These are phyloP conservation scores for Acrobasis consociella DNA, from an alignment of 2,888 invertebrate species.

Conservation along the genomic window DNA sequence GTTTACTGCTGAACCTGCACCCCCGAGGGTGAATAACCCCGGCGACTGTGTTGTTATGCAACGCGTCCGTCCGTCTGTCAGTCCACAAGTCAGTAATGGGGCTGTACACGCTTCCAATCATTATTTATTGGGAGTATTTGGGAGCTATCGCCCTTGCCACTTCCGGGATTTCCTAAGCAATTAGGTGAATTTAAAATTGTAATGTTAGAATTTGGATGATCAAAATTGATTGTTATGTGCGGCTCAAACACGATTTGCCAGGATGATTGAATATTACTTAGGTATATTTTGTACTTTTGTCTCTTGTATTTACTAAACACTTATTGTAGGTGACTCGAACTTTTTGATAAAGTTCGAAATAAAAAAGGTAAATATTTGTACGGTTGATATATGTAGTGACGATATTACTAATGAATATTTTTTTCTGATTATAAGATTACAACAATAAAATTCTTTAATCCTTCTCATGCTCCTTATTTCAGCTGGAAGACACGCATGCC, in stretches of 20 bases:
- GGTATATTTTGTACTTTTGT: too few relatives aligned
- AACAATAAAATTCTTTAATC: too few relatives aligned
- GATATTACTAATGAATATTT: too few relatives aligned
- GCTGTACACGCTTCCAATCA: slow-evolving; percentile 31
- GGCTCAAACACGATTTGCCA: background rate
- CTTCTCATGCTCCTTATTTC: too few relatives aligned
- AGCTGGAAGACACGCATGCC: too few relatives aligned
- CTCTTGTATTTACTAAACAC: too few relatives aligned
- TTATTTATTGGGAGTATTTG: slow-evolving; percentile 34
- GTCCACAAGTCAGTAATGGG: slow-evolving; percentile 46
- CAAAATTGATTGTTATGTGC: background rate
- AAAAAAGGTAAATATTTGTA: too few relatives aligned
- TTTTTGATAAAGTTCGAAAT: too few relatives aligned
- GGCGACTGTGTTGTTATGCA: slow-evolving; percentile 49
- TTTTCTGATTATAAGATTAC: too few relatives aligned
- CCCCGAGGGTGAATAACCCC: slow-evolving; percentile 61
- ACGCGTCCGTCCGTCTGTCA: slow-evolving; percentile 47
- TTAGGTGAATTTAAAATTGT: slow-evolving; percentile 3
- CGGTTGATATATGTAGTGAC: too few relatives aligned
- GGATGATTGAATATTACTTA: too few relatives aligned
- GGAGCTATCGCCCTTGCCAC: slow-evolving; percentile 9
- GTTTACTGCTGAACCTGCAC: slow-evolving; percentile 19
- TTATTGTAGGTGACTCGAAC: too few relatives aligned
- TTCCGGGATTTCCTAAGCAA: slow-evolving; percentile 3
- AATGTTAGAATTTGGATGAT: slow-evolving; percentile 1